Evolutionary conservation across 1,140 invertebrate genomes (phyloP).

Genomic region (Lepidostoma basale): DNA sequence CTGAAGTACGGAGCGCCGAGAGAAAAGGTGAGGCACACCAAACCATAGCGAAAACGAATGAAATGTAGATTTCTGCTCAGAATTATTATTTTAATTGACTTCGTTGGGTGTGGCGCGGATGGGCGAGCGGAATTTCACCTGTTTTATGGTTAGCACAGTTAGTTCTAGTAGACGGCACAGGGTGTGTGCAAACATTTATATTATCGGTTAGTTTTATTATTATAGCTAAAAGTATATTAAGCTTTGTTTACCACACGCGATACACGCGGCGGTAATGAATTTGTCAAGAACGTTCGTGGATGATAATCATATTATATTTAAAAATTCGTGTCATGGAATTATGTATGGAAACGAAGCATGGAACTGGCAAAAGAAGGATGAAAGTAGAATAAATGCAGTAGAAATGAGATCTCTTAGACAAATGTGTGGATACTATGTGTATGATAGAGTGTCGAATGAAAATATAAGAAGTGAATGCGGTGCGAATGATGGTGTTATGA

Average conservation of each 20-base stretch:
- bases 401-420: too few species aligned
- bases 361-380: neutral
- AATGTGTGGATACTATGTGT: too few species aligned
- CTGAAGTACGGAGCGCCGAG: neutral
- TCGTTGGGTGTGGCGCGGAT: neutral
- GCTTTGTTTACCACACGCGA: too few species aligned
- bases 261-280: too few species aligned
- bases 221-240: too few species aligned
- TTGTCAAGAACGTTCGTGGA: too few species aligned
- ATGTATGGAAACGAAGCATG: neutral
- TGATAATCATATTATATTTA: too few species aligned
- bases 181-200: neutral
- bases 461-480: too few species aligned
- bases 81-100: neutral
- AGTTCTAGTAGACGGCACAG: neutral
- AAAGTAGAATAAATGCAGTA: neutral
- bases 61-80: neutral
- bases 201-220: too few species aligned
- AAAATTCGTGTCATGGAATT: too few species aligned
- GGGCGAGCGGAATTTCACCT: slow-evolving; percentile 10
- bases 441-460: too few species aligned
- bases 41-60: neutral
- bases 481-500: too few species aligned
- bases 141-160: slow-evolving; percentile 2
- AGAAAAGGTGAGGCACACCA: neutral